Evolutionary conservation across 1,140 invertebrate genomes (phyloP).

Genomic region (Ceratina japonica): DNA sequence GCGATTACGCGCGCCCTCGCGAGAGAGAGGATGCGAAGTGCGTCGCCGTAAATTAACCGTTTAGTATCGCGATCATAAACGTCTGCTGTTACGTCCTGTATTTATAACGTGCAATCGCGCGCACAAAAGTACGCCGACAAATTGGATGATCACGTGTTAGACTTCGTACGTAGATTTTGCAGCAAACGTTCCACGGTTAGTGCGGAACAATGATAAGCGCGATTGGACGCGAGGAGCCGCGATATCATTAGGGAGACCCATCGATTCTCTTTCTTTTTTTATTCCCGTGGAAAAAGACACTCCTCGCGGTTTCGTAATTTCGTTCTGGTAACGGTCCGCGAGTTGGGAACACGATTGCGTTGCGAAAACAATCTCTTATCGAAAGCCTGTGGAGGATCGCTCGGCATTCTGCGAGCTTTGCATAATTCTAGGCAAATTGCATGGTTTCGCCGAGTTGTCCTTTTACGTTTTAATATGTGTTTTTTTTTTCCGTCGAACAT

Average conservation of each 20-base stretch:
- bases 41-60: conserved; percentile 51
- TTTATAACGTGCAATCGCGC: conserved; percentile 54
- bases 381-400: background rate
- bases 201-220: too few relatives aligned
- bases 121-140: conserved; percentile 57
- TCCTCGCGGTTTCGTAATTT: background rate
- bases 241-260: background rate
- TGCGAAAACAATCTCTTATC: background rate
- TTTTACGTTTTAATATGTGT: too few relatives aligned
- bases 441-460: too few relatives aligned
- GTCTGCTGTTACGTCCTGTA: conserved; percentile 49
- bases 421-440: too few relatives aligned
- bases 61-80: conserved; percentile 50
- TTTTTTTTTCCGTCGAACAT: conserved; percentile 5
- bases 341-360: background rate
- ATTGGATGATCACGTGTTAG: conserved; percentile 50
- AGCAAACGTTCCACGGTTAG: background rate
- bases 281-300: background rate
- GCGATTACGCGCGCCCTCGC: background rate
- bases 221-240: background rate
- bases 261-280: too few relatives aligned
- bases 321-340: background rate
- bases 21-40: background rate
- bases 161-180: conserved; percentile 14
- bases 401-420: background rate